phyloP scores from a whole-genome alignment of 2,113 vertebrate genomes.

The Megaceryle torquata region DNA sequence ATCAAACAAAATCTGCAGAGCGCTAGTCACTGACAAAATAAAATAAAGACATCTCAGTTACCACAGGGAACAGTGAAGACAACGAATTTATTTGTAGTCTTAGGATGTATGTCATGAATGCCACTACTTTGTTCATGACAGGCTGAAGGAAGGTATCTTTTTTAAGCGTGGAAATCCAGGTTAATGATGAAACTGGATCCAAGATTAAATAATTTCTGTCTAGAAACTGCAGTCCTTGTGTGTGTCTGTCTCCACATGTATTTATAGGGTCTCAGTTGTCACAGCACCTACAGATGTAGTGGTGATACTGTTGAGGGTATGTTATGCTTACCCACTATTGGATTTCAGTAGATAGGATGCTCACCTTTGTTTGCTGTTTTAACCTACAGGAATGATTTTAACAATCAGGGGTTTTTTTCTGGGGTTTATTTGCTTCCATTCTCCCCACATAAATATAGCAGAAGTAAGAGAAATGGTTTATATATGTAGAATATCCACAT shows the following conservation, averaged over 20 bases:
- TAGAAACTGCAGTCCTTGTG: neutral
- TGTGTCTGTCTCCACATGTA: neutral
- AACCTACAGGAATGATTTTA: neutral
- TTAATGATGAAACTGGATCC: slow-evolving; percentile 41
- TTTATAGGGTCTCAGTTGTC: slow-evolving; percentile 22
- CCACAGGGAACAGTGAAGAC: slow-evolving; percentile 14
- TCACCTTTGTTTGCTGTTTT: neutral
- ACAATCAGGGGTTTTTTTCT: neutral
- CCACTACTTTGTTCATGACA: slow-evolving; percentile 15
- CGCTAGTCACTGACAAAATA: neutral
- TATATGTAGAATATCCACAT: neutral
- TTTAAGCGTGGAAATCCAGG: slow-evolving; percentile 40
- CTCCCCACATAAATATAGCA: neutral
- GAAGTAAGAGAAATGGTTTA: neutral
- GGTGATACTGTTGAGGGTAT: neutral
- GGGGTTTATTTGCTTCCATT: neutral
- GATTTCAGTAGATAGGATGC: neutral
- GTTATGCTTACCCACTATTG: neutral
- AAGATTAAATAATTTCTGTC: slow-evolving; percentile 43
- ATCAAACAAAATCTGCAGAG: slow-evolving; percentile 44
- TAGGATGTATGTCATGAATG: slow-evolving; percentile 13
- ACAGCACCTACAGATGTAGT: neutral
- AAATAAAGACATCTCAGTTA: slow-evolving; percentile 36
- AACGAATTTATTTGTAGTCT: slow-evolving; percentile 49
- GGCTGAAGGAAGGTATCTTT: slow-evolving; percentile 5